Evolutionary conservation across 2,888 invertebrate species (phyloP), one percentile per base, ranked within the genome.

Genomic region (Harmothoe impar): DNA sequence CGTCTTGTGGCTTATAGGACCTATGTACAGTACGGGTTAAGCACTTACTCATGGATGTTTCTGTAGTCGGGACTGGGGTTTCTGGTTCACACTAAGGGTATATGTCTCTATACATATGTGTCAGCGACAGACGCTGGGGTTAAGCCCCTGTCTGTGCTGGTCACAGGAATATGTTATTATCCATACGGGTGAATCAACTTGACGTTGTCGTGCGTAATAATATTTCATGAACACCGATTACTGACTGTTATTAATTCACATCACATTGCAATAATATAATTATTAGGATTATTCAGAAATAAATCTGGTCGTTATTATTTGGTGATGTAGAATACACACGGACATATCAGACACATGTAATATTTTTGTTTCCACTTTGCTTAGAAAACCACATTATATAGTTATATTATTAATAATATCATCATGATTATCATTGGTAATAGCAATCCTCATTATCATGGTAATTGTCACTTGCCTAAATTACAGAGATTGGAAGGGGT

Each of bases 391-490:
- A 72, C 72, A 29, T 62, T n/a, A 62, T 72, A 72, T 72, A 29
- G 15, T 72, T 72, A 72, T 72, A 72, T 72, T n/a, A 62, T n/a
- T 72, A 72, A 20, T 62, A n/a, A 62, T 62, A 20, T 62, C 62
- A 62, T 62, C 23, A 62, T 62, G 20, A 62, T 62, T 29, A 72
- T 29, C 25, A 72, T 62, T 62, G 20, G 31, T 72, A 72, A 72
- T 72, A 29, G 15, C 62, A 62, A n/a, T 62, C 20, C 3, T 62
- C 3, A 62, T 62, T 62, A 62, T 62, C 20, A 62, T 62, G 25
- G 25, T 72, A 72, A 72, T 29, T 72, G 29, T n/a, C 72, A 62
- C 25, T 72, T 72, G 72, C 72, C 72, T 72, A 72, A 72, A 72
- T 5, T 72, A 72, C 25, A 29, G 62, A 62, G 3, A 43, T n/a